These are phyloP conservation scores for Chaenodraco wilsoni DNA, from an alignment of 2,797 vertebrate genomes.

Conservation along the genomic window DNA sequence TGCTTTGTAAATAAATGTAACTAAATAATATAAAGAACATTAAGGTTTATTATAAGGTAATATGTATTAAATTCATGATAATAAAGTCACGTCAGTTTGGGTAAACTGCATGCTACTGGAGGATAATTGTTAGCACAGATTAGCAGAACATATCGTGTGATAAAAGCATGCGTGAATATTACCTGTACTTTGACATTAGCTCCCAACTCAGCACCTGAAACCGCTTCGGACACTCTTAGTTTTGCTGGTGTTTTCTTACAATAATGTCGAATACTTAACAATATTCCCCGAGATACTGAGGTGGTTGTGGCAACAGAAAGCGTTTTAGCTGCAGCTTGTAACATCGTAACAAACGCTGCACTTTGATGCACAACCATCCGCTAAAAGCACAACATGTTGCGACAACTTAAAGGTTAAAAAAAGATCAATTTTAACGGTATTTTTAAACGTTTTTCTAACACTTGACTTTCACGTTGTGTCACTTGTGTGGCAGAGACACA, in stretches of 20 bases:
- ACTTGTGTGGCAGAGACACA: not conserved
- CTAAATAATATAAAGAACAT: not conserved
- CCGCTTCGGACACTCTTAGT: constrained; percentile 61
- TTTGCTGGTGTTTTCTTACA: constrained; percentile 55
- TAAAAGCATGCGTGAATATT: not conserved
- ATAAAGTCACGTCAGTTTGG: no score
- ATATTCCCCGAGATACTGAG: constrained; percentile 8
- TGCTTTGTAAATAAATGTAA: not conserved
- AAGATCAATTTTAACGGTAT: not conserved
- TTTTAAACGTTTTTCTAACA: not conserved
- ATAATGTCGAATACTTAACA: constrained; percentile 38
- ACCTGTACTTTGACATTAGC: constrained; percentile 70
- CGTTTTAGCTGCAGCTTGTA: constrained; percentile 47
- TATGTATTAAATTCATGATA: no score
- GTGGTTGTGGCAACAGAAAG: constrained; percentile 3
- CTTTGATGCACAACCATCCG: rapidly evolving
- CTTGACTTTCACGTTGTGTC: constrained; percentile 68
- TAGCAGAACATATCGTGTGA: not conserved
- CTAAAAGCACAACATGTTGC: not conserved
- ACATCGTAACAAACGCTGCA: constrained; percentile 40
- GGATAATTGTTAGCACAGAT: not conserved
- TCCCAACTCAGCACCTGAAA: constrained; percentile 54
- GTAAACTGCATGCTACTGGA: not conserved
- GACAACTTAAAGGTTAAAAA: rapidly evolving
- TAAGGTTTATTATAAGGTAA: no score